Evolutionary conservation across 2,113 vertebrate species (phyloP), one percentile per base, ranked within the genome.

Genomic region (Microtus ochrogaster): DNA sequence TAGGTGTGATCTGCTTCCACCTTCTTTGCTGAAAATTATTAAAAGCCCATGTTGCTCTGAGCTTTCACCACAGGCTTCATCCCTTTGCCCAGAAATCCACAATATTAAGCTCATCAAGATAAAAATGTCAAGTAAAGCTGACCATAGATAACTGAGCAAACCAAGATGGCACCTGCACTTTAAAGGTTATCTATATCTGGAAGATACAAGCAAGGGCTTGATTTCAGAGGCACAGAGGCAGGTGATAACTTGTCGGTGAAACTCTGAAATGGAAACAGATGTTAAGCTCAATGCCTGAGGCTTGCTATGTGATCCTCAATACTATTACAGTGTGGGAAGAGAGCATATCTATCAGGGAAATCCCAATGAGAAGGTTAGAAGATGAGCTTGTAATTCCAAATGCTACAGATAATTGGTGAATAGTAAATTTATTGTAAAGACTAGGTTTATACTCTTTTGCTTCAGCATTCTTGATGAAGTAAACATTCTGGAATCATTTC

Each of bases 101-200:
- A 94, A 72, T 41, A 82, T 85, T 84, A 95, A 90, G 49, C 65
- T 81, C 73, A 92, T 95, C 82, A 30, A 94, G 78, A 92, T 93
- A 88, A 88, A 73, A 88, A 82, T 73, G 76, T 90, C 91, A 96
- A 55, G 92, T 11, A 36, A 93, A 94, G 89, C 76, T 33, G 41
- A 84, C 88, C 14, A 93, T 7, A 81, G 76, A 90, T 76, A 84
- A 94, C 94, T 90, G 65, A 39, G 14, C 33, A 95, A 76, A 81
- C 49, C 76, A 79, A 93, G 95, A 92, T 72, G 36, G 52, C 61
- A 73, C 66, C 66, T 92, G 39, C 11, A 19, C 49, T 91, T 89
- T 82, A 78, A 96, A 89, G 90, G 61, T 94, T 95, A 94, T 94
- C 86, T 92, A 91, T 66, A 91, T 82, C 77, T 92, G 96, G 89